phyloP scores from a whole-genome alignment of 1,140 invertebrate genomes.

The Homarus americanus region DNA sequence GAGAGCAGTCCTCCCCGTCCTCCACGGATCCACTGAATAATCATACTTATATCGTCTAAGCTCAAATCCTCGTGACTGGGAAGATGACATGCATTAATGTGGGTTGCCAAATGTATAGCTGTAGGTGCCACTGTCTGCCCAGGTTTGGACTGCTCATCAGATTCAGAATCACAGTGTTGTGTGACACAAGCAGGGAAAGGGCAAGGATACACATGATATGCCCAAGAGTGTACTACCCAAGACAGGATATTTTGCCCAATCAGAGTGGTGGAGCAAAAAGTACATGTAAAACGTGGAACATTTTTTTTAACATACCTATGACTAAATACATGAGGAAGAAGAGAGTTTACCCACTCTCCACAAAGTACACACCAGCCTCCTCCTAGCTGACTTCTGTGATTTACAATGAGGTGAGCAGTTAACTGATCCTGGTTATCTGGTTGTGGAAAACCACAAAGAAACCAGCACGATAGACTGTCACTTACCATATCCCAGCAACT shows the following conservation, averaged over 20 bases:
- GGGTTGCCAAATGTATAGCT: slow-evolving; percentile 50
- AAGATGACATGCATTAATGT: slow-evolving; percentile 69
- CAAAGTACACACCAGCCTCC: slow-evolving; percentile 73
- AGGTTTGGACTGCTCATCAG: slow-evolving; percentile 5
- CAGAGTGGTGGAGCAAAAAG: slow-evolving; percentile 55
- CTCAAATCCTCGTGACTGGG: slow-evolving; percentile 49
- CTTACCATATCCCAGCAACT: slow-evolving; percentile 57
- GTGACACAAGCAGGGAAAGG: slow-evolving; percentile 69
- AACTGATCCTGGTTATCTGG: slow-evolving; percentile 34
- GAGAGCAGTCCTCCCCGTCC: slow-evolving; percentile 62
- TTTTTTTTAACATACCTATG: slow-evolving; percentile 47
- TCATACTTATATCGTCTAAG: slow-evolving; percentile 57
- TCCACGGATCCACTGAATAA: slow-evolving; percentile 63
- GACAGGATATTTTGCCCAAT: slow-evolving; percentile 45
- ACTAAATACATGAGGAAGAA: slow-evolving; percentile 59
- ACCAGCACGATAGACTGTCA: slow-evolving; percentile 67
- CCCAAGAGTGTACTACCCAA: slow-evolving; percentile 67
- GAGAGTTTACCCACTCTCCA: slow-evolving; percentile 64
- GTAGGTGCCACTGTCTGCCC: slow-evolving; percentile 51
- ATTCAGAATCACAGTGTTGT: slow-evolving; percentile 10
- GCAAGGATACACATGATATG: slow-evolving; percentile 67
- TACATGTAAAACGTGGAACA: slow-evolving; percentile 35
- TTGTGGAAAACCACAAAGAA: slow-evolving; percentile 57
- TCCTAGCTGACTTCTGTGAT: slow-evolving; percentile 50
- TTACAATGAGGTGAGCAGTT: slow-evolving; percentile 43